Evolutionary conservation across 2,888 invertebrate species (phyloP), one percentile per base, ranked within the genome.

Genomic region (Drosophila pseudotakahashii): DNA sequence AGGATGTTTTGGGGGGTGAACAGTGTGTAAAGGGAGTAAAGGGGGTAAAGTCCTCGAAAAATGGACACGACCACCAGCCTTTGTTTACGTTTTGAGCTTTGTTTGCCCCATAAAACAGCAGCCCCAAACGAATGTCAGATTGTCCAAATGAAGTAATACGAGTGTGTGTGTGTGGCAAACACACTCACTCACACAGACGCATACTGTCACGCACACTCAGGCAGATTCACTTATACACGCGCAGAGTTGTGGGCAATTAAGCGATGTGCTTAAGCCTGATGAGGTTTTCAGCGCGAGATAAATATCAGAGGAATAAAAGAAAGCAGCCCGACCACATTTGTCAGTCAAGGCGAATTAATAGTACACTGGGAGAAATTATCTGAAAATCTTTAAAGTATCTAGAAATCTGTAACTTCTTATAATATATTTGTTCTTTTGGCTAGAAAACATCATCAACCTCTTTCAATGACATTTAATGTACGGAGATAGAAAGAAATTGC

Each of bases 231-330:
- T 34, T 26, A 14, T 30, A 52, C 54, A 41, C 62, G 19, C 60
- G 26, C 34, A 44, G 42, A 44, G 32, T 58, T 14, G 63, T 60
- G 71, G 66, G 75, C 75, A 87, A 83, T 83, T 83, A 88, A 88
- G 81, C 75, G 60, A 53, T 64, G 77, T 75, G 69, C 82, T 85
- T 79, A 88, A 79, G 63, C 73, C 73, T 86, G 76, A 88, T 82
- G 83, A 88, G 79, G 76, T 81, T 89, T 88, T 85, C 80, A 82
- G 63, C 88, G 58, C 86, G 67, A 74, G 85, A 81, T 85, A 81
- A 81, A 88, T 81, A 81, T 81, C 81, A 73, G 70, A 81, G 59
- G 36, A 69, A 64, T 48, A 47, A 61, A 58, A 37, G 52, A 48
- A 36, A 41, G 44, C 44, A 54, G 57, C 42, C 52, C 48, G 30